These are phyloP conservation scores for Barnardius zonarius DNA, from an alignment of 2,113 vertebrate genomes.

Conservation along the genomic window DNA sequence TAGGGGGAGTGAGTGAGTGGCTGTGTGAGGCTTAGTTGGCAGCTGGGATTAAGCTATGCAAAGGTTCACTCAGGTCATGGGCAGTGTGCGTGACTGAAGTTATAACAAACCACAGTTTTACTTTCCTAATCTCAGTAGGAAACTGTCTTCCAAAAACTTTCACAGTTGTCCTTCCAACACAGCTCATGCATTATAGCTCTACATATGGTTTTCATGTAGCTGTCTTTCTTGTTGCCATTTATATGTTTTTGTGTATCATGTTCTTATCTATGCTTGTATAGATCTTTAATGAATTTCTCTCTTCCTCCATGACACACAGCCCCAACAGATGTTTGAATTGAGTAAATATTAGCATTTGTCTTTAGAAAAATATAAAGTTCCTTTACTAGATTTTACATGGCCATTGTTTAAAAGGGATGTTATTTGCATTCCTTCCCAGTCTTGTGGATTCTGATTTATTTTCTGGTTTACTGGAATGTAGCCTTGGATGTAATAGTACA, in stretches of 20 bases:
- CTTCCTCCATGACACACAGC: background rate
- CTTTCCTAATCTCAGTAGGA: background rate
- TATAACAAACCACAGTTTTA: background rate
- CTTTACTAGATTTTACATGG: background rate
- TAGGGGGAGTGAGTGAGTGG: background rate
- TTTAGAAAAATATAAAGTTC: background rate
- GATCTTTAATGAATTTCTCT: background rate
- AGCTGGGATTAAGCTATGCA: background rate
- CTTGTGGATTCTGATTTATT: background rate
- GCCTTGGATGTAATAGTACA: background rate
- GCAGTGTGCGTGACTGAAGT: background rate
- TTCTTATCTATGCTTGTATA: background rate
- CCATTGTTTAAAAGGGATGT: background rate
- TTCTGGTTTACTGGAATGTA: slow-evolving; percentile 6
- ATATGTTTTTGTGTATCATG: background rate
- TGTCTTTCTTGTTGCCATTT: background rate
- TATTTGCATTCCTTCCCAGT: background rate
- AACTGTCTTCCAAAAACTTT: background rate
- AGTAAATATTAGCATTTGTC: background rate
- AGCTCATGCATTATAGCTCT: background rate
- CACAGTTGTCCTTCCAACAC: background rate
- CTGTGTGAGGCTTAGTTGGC: background rate
- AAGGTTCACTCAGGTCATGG: background rate
- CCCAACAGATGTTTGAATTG: background rate
- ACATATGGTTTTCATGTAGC: background rate